Conservation (phyloP, 2,113 vertebrate species). For the Entosphenus tridentatus region DNA sequence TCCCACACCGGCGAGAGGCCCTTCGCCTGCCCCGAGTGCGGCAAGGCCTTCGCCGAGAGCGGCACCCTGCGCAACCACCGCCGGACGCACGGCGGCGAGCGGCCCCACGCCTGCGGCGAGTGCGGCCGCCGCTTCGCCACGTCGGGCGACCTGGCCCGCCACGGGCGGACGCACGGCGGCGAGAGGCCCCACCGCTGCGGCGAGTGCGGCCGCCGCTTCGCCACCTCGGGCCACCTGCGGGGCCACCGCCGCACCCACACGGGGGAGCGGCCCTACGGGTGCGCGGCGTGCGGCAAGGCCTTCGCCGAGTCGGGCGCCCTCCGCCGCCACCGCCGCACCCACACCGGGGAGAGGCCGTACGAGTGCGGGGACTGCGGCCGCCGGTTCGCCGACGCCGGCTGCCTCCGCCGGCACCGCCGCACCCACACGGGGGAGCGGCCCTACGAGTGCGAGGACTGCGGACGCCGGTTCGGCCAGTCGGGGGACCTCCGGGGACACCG, state of each 20-base stretch:
- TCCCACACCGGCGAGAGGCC: conserved; percentile 17
- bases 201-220: no score
- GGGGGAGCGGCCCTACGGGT: no score
- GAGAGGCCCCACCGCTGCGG: neutral
- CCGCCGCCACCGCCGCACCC: neutral
- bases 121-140: conserved; percentile 7
- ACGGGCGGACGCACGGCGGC: neutral
- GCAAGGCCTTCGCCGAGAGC: conserved; percentile 16
- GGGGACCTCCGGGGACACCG: neutral
- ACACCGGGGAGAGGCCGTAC: neutral
- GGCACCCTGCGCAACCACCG: conserved; percentile 15
- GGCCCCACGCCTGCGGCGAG: conserved; percentile 14
- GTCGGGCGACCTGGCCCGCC: neutral
- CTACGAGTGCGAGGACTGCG: neutral
- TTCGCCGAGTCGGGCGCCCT: neutral
- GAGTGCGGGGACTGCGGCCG: neutral
- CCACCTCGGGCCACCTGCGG: no score
- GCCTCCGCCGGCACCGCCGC: neutral
- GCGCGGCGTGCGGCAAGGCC: no score
- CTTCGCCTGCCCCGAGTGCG: conserved; percentile 15
- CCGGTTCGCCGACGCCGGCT: neutral
- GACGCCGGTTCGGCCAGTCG: neutral
- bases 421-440: neutral
- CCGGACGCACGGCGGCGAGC: conserved; percentile 17
- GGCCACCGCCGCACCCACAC: no score